Evolutionary conservation across 2,888 invertebrate genomes (phyloP).

Genomic region (Luperina testacea): DNA sequence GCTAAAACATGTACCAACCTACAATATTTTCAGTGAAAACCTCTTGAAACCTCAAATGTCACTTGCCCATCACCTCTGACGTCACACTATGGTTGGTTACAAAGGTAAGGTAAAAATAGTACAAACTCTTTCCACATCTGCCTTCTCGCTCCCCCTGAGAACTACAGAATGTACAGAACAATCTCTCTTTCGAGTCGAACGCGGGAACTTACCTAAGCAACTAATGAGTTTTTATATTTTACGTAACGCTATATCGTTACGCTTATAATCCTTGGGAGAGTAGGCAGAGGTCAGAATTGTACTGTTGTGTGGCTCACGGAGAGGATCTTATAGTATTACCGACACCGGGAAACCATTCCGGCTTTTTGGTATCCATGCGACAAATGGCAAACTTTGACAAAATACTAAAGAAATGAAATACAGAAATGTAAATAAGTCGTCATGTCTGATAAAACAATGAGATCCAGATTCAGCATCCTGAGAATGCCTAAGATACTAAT

Average conservation of each 20-base stretch:
- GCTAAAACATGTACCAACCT: neutral
- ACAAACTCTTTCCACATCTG: slow-evolving; percentile 51
- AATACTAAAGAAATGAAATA: neutral
- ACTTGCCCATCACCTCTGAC: slow-evolving; percentile 50
- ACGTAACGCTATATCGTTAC: slow-evolving; percentile 55
- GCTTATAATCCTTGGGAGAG: slow-evolving; percentile 48
- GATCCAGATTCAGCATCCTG: neutral
- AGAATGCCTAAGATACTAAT: neutral
- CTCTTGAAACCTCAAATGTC: slow-evolving; percentile 48
- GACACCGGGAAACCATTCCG: neutral
- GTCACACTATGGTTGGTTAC: slow-evolving; percentile 50
- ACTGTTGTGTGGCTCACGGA: neutral
- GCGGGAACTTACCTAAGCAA: slow-evolving; percentile 60
- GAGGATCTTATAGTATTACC: neutral
- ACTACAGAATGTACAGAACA: slow-evolving; percentile 61
- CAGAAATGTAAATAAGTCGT: neutral
- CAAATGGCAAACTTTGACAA: neutral
- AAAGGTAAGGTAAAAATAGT: slow-evolving; percentile 61
- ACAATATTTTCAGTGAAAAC: slow-evolving; percentile 48
- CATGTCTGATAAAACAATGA: neutral
- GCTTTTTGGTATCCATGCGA: neutral
- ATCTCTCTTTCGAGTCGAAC: slow-evolving; percentile 60
- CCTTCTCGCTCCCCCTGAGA: slow-evolving; percentile 61
- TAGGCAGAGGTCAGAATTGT: slow-evolving; percentile 45
- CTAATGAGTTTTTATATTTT: slow-evolving; percentile 62